Evolutionary conservation across 2,113 vertebrate species (phyloP).

Genomic region (Bos taurus): DNA sequence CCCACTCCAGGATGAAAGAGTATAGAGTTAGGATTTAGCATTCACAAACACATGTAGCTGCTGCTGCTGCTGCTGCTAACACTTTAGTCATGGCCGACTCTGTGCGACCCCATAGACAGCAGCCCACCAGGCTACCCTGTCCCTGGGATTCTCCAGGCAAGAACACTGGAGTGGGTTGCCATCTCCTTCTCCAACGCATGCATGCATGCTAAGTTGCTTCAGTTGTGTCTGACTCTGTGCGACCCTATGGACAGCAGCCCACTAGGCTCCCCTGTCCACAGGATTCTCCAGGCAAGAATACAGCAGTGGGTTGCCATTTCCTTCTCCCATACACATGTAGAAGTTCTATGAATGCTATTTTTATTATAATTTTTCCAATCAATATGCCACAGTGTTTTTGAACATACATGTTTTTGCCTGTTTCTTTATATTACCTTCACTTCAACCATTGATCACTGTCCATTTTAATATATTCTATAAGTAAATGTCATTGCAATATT

Average conservation of each 20-base stretch:
- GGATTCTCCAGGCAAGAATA: background rate
- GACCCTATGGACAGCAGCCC: background rate
- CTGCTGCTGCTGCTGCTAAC: background rate
- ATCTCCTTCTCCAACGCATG: background rate
- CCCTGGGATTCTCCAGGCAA: background rate
- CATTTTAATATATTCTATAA: background rate
- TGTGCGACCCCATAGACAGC: background rate
- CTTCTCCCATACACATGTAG: background rate
- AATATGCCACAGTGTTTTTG: background rate
- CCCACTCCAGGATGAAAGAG: background rate
- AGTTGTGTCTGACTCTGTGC: background rate
- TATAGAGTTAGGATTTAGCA: background rate
- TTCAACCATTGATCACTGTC: background rate
- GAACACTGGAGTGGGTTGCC: background rate
- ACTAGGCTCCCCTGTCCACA: background rate
- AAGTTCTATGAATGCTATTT: background rate
- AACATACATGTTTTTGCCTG: background rate
- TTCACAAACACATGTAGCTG: background rate
- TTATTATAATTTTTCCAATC: background rate
- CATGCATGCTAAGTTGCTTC: background rate
- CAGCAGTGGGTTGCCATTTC: background rate
- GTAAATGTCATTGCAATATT: background rate
- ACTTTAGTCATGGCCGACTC: rapidly evolving
- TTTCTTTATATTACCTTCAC: background rate
- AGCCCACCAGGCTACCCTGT: background rate